Conservation (phyloP, 2,888 invertebrate genomes). For the Lysandra coridon region DNA sequence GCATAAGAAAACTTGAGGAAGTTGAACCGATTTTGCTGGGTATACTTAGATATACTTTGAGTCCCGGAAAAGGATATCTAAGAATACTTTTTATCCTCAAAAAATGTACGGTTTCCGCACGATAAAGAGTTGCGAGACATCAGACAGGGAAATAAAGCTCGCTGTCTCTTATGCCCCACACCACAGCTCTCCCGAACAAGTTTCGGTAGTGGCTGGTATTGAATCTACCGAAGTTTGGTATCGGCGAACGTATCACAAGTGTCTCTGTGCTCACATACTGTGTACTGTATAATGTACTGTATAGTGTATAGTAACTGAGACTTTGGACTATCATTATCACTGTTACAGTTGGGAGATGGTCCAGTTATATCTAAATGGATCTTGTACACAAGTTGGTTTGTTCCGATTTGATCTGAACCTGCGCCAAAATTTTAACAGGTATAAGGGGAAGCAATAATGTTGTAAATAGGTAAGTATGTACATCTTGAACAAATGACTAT, state of each 20-base stretch:
- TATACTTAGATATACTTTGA: too few relatives aligned
- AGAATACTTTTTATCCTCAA: too few relatives aligned
- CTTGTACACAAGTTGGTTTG: neutral
- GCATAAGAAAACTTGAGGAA: too few relatives aligned
- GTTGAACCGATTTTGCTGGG: too few relatives aligned
- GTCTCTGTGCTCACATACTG: conserved; percentile 34
- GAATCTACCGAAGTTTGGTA: conserved; percentile 60
- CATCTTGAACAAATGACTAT: too few relatives aligned
- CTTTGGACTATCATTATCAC: conserved; percentile 9
- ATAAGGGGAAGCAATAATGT: too few relatives aligned
- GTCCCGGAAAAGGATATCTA: too few relatives aligned
- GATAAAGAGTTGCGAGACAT: neutral
- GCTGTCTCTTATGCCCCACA: conserved; percentile 38
- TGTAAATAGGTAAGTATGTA: too few relatives aligned
- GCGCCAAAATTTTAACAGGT: too few relatives aligned
- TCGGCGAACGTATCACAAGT: conserved; percentile 48
- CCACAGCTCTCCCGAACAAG: conserved; percentile 47
- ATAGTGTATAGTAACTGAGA: neutral
- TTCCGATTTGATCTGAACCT: neutral
- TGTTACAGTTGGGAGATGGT: conserved; percentile 13
- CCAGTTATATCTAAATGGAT: conserved; percentile 1
- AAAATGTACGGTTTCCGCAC: too few relatives aligned
- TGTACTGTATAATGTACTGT: neutral
- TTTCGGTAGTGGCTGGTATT: conserved; percentile 59
- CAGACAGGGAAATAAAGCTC: neutral